Evolutionary conservation across 2,888 invertebrate genomes (phyloP), one percentile per base, ranked within the genome.

Genomic region (Pheosia gnoma): DNA sequence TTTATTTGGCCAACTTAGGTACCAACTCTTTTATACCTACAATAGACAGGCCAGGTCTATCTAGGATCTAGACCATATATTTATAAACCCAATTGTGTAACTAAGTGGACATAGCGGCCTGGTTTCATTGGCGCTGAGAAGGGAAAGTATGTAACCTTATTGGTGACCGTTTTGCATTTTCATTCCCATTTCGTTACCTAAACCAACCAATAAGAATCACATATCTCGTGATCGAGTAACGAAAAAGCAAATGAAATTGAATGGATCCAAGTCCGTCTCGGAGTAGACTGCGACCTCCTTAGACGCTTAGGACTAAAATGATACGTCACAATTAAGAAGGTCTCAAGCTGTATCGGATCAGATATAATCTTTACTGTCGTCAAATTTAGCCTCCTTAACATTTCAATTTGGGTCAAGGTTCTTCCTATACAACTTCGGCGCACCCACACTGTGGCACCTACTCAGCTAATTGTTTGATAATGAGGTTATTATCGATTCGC

Each of bases 391-490:
- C 51, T 51, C 51, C 13, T 51, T 51, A 53, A 51, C 51, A 25
- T 53, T 37, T 25, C 36, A 37, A 37, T 37, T 10, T 5, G 39
- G 38, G 55, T 55, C 39, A 55, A 55, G 39, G 55, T 55, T 36
- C 37, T 53, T 53, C 36, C 37, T 53, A 37, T 53, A 10, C 47
- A 55, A 51, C 59, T 59, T 55, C 55, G 77, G 39, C 60, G 57
- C 61, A 70, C 63, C 61, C 64, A 68, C 59, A 11, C 41, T 51
- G 75, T 80, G 79, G 82, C 55, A 84, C 82, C 83, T 80, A 85
- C 81, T 83, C 79, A 58, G 80, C 78, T 88, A 87, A 89, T 87
- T 87, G 85, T 88, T 80, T 70, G 74, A 74, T 88, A 87, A 89
- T 89, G 84, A 86, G 84, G 84, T 39, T 55, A 79, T 73, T 79